Percentiles rank a stretch among this genome's conserved stretches.
These are phyloP conservation scores for Augochlora pura DNA, from an alignment of 1,140 invertebrate genomes.

Conservation along the genomic window DNA sequence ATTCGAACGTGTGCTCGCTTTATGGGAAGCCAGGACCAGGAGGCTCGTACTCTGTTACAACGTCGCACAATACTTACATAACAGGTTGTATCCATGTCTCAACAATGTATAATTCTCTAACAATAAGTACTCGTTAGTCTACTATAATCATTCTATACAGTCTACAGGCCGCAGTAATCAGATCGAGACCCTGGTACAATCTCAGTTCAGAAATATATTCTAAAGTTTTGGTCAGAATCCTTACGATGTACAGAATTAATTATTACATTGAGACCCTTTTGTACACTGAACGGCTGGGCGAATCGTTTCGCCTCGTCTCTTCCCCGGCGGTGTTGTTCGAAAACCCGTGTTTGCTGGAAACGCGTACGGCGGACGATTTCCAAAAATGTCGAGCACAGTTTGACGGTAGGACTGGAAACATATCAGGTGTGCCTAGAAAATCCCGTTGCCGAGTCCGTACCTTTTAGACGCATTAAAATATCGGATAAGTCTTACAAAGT, in stretches of 20 bases:
- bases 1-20: no score
- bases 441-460: neutral
- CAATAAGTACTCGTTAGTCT: conserved; percentile 35
- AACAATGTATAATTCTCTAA: conserved; percentile 55
- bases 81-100: conserved; percentile 38
- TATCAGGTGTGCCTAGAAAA: neutral
- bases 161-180: conserved; percentile 44
- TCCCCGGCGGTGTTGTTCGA: neutral
- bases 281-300: conserved; percentile 12
- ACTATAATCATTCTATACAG: conserved; percentile 39
- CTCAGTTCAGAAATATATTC: conserved; percentile 45
- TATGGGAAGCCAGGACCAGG: neutral
- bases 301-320: neutral
- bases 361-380: neutral
- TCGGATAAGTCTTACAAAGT: neutral
- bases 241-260: conserved; percentile 50
- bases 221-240: conserved; percentile 57
- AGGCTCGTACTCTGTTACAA: neutral
- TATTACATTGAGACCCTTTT: conserved; percentile 44
- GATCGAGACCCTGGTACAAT: conserved; percentile 43
- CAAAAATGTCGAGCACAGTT: neutral
- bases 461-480: neutral
- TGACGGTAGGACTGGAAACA: neutral
- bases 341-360: no score
- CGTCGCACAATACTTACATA: conserved; percentile 21